Evolutionary conservation across 1,140 invertebrate genomes (phyloP).

Genomic region (Paracyclopina nana): DNA sequence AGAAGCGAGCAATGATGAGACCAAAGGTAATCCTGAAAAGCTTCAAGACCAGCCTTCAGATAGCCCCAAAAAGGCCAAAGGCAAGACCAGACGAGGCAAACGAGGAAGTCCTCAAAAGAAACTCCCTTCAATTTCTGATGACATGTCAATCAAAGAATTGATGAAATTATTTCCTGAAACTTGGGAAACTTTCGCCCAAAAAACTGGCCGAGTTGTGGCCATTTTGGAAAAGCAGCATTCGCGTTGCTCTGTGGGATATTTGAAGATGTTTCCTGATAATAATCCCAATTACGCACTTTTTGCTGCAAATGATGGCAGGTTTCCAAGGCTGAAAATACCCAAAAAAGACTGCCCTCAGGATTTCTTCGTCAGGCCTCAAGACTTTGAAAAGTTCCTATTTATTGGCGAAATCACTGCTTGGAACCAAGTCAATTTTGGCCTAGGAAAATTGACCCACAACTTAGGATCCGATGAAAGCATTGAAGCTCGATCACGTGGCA

Average conservation of each 20-base stretch:
- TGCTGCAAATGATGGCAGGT: slow-evolving; percentile 43
- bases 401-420: slow-evolving; percentile 46
- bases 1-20: neutral
- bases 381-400: slow-evolving; percentile 40
- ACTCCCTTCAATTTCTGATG: too few relatives aligned
- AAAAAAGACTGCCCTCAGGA: slow-evolving; percentile 36
- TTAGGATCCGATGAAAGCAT: neutral
- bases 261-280: slow-evolving; percentile 38
- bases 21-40: slow-evolving; percentile 11
- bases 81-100: slow-evolving; percentile 6
- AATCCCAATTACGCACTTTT: slow-evolving; percentile 38
- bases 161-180: too few relatives aligned
- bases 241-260: slow-evolving; percentile 39
- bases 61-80: slow-evolving; percentile 8
- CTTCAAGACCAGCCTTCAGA: slow-evolving; percentile 1
- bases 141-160: too few relatives aligned
- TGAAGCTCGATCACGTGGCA: neutral
- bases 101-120: slow-evolving; percentile 18
- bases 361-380: slow-evolving; percentile 33
- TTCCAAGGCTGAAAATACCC: slow-evolving; percentile 47
- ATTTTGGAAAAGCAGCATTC: slow-evolving; percentile 36
- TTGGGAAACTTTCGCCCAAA: slow-evolving; percentile 24
- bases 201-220: slow-evolving; percentile 30
- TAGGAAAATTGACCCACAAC: slow-evolving; percentile 29
- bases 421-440: slow-evolving; percentile 37